Evolutionary conservation across 2,797 vertebrate genomes (phyloP), one percentile per base, ranked within the genome.

Genomic region (Xenopus petersii): DNA sequence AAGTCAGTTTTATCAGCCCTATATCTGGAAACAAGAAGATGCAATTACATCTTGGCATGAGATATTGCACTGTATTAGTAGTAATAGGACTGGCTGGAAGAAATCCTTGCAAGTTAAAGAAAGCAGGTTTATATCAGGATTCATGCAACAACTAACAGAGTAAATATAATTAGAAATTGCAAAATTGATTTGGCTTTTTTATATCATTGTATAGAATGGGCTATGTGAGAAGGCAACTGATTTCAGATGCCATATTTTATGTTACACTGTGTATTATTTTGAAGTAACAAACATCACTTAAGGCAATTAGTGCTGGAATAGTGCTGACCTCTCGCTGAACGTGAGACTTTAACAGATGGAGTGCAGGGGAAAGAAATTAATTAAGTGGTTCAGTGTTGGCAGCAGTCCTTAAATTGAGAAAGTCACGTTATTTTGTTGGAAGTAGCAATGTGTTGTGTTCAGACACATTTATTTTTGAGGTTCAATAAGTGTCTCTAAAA

Each of bases 1-100:
- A 91, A 74, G 91, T 83, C 66, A 55, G 4, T 55, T 10, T 63
- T 4, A 42, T 62, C 65, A 74, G 21, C 8, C 36, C 36, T 42
- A 9, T 51, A 51, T 51, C 36, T 51, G 49, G 49, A 51, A 51
- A 51, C 3, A 51, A 51, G 49, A 1, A 51, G 4, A 11, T 51
- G 36, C 15, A 51, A 10, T 3, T 15, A 51, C 1, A 51, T 51
- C 4, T 15, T 51, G 2, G 49, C 11, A 51, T 7, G 15, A 51
- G 2, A 51, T 51, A 51, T 30, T 30, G 26, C 26, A 30, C 49
- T 51, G 49, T 51, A 2, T 51, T 15, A 4, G 15, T 51, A 51
- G 49, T 51, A 51, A 51, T 51, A 2, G 15, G 49, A 12, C 15
- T 30, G 4, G 26, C 26, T 30, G 26, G 2, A 2, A 30, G 4